Percentiles rank a stretch among this genome's conserved stretches.
These are phyloP conservation scores for Drosophila trichaetosa DNA, from an alignment of 2,888 invertebrate genomes.

Conservation along the genomic window DNA sequence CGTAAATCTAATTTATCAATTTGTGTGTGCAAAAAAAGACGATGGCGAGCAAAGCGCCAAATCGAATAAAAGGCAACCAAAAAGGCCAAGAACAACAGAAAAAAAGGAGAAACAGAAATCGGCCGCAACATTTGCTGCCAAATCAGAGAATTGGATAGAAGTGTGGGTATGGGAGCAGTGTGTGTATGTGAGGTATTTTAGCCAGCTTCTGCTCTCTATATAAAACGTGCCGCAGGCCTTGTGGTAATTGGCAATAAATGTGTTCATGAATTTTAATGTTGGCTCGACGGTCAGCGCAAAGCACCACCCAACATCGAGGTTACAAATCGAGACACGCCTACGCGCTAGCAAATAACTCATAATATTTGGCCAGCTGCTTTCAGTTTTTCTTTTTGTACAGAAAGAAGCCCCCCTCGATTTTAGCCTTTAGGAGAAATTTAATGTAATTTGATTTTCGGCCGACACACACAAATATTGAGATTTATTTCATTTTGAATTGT, in stretches of 20 bases:
- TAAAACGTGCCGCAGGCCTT: conserved; percentile 69
- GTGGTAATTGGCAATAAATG: conserved; percentile 83
- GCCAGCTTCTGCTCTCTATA: conserved; percentile 48
- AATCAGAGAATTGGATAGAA: conserved; percentile 48
- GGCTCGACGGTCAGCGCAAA: conserved; percentile 60
- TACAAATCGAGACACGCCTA: conserved; percentile 43
- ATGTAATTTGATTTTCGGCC: conserved; percentile 74
- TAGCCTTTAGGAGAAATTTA: conserved; percentile 63
- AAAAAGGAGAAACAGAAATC: conserved; percentile 22
- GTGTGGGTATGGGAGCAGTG: conserved; percentile 4
- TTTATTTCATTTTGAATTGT: conserved; percentile 77
- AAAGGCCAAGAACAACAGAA: conserved; percentile 37
- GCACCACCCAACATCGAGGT: conserved; percentile 9
- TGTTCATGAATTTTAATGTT: conserved; percentile 82
- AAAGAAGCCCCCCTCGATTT: conserved; percentile 3
- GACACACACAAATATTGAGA: conserved; percentile 68
- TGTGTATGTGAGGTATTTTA: conserved; percentile 12
- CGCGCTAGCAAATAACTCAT: conserved; percentile 63
- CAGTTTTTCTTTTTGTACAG: conserved; percentile 25
- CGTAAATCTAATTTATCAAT: conserved; percentile 83
- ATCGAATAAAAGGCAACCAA: conserved; percentile 57
- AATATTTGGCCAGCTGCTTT: conserved; percentile 74
- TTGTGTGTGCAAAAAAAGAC: conserved; percentile 54
- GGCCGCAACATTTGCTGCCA: conserved; percentile 59
- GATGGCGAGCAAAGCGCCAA: conserved; percentile 47